Conservation (phyloP, 1,140 invertebrate genomes). For the Monochamus saltuarius region DNA sequence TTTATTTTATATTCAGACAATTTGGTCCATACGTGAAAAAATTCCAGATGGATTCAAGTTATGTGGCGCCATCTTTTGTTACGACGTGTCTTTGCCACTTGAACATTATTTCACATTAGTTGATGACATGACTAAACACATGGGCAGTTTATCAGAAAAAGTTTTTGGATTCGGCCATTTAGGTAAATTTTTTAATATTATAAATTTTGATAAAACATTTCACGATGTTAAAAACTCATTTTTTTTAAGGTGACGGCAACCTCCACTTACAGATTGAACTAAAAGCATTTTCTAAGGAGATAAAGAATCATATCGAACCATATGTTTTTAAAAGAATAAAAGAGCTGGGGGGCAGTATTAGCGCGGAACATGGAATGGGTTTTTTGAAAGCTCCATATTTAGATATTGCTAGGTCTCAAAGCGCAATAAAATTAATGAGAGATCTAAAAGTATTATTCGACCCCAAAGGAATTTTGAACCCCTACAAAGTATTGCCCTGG, state of each 20-base stretch:
- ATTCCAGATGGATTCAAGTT: constrained; percentile 75
- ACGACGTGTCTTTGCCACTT: constrained; percentile 89
- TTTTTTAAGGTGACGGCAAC: constrained; percentile 77
- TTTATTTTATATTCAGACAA: constrained; percentile 60
- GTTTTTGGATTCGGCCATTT: constrained; percentile 91
- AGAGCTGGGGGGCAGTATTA: constrained; percentile 81
- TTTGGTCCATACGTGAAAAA: constrained; percentile 84
- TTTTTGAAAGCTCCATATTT: constrained; percentile 86
- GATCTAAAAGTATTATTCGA: constrained; percentile 84
- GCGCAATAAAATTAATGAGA: constrained; percentile 78
- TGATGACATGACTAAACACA: constrained; percentile 64
- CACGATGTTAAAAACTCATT: background rate
- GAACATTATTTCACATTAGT: constrained; percentile 81
- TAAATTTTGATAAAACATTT: too few relatives aligned
- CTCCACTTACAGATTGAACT: constrained; percentile 85
- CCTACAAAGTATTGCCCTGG: constrained; percentile 5
- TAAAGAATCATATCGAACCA: constrained; percentile 76
- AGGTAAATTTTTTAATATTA: constrained; percentile 57
- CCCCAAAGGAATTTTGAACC: constrained; percentile 88
- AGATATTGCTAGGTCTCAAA: constrained; percentile 73
- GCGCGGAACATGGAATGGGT: constrained; percentile 94
- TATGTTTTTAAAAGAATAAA: constrained; percentile 85
- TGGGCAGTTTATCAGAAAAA: constrained; percentile 58
- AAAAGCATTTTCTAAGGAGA: constrained; percentile 65
- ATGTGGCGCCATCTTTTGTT: constrained; percentile 91